Conservation (phyloP, 1,140 invertebrate genomes). For the Galleria mellonella region DNA sequence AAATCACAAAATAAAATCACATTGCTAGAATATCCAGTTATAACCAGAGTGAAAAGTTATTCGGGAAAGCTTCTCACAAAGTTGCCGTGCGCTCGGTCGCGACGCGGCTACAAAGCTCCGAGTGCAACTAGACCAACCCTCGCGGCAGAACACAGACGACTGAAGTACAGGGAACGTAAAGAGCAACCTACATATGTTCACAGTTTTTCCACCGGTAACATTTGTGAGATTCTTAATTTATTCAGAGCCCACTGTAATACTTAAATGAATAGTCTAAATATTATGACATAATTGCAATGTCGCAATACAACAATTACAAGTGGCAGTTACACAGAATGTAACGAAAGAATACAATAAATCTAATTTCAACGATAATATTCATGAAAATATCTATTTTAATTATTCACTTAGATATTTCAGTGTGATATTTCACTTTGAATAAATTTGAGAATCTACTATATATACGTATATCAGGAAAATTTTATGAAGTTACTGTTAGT, state of each 20-base stretch:
- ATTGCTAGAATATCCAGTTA: neutral
- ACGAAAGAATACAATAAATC: no score
- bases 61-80: slow-evolving; percentile 8
- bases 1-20: slow-evolving; percentile 5
- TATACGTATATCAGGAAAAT: no score
- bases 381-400: no score
- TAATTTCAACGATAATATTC: no score
- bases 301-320: no score
- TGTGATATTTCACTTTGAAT: no score
- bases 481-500: no score
- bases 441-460: no score
- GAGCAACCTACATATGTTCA: neutral
- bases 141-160: slow-evolving; percentile 27
- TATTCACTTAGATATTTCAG: no score
- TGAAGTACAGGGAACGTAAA: slow-evolving; percentile 7
- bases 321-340: no score
- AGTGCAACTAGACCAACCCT: slow-evolving; percentile 18
- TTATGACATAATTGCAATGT: no score
- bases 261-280: no score
- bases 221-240: slow-evolving; percentile 1
- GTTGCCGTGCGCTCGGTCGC: slow-evolving; percentile 5
- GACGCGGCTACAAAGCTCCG: slow-evolving; percentile 9
- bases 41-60: neutral
- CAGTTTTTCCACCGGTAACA: neutral
- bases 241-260: neutral